Evolutionary conservation across 2,797 vertebrate species (phyloP).

Genomic region (Micropoecilia bifurca): DNA sequence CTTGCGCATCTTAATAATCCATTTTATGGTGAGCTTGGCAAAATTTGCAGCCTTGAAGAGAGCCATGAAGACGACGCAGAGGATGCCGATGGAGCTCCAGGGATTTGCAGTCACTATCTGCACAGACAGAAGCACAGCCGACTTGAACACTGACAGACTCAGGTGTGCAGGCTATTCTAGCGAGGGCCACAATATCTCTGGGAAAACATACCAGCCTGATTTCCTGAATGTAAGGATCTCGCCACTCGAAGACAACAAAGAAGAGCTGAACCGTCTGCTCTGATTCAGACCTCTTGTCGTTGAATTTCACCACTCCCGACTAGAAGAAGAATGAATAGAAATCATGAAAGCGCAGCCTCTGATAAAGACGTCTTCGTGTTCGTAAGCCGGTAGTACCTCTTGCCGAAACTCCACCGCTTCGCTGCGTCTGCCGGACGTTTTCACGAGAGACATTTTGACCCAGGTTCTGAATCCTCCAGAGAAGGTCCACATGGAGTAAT

Average conservation of each 20-base stretch:
- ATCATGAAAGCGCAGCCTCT: neutral
- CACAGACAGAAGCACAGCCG: slow-evolving; percentile 10
- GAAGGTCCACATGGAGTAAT: slow-evolving; percentile 97
- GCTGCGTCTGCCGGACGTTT: slow-evolving; percentile 87
- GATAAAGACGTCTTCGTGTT: neutral
- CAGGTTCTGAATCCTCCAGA: slow-evolving; percentile 97
- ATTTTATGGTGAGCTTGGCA: slow-evolving; percentile 92
- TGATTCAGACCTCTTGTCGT: slow-evolving; percentile 82
- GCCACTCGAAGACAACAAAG: slow-evolving; percentile 97
- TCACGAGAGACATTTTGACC: slow-evolving; percentile 98
- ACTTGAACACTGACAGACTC: neutral
- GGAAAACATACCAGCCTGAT: slow-evolving; percentile 88
- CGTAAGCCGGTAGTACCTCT: slow-evolving; percentile 80
- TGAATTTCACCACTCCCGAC: slow-evolving; percentile 96
- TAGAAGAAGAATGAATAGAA: slow-evolving; percentile 56
- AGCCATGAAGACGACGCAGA: slow-evolving; percentile 96
- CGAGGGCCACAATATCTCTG: neutral
- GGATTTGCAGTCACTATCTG: slow-evolving; percentile 97
- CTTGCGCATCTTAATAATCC: slow-evolving; percentile 95
- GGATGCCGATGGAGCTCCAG: slow-evolving; percentile 93
- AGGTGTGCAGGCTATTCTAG: neutral
- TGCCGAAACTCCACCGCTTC: slow-evolving; percentile 93
- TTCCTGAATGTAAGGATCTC: slow-evolving; percentile 94
- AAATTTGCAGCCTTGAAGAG: slow-evolving; percentile 97
- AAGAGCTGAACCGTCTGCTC: slow-evolving; percentile 87